A percentile compares a stretch with the other conserved stretches of the same genome.
phyloP scores from a whole-genome alignment of 2,113 vertebrate species.

The Petroica traversi region DNA sequence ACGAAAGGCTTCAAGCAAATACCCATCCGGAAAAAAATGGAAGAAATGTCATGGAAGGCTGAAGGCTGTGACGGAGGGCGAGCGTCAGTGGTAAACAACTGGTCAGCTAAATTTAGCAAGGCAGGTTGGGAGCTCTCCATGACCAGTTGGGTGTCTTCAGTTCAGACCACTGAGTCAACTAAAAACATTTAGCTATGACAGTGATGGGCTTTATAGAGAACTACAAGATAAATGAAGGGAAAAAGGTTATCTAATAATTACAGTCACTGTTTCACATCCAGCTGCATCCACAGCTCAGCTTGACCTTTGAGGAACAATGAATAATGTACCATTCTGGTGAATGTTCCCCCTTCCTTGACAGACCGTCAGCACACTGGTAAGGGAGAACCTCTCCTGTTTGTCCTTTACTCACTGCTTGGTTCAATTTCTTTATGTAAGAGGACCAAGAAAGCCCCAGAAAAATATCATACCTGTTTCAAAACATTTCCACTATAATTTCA shows the following conservation, averaged over 20 bases:
- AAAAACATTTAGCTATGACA: background rate
- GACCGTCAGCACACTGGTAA: accelerated
- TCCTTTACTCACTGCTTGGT: background rate
- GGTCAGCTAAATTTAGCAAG: background rate
- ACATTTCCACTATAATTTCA: background rate
- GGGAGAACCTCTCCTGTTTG: background rate
- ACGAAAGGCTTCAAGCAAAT: background rate
- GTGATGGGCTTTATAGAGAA: background rate
- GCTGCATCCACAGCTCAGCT: background rate
- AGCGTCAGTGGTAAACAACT: background rate
- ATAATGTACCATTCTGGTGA: background rate
- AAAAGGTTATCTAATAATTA: conserved; percentile 36
- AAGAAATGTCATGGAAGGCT: background rate
- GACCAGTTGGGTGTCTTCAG: background rate
- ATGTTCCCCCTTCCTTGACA: background rate
- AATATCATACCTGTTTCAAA: background rate
- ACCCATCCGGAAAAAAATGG: background rate
- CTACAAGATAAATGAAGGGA: conserved; percentile 6
- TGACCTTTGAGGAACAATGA: conserved; percentile 28
- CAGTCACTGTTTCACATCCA: background rate
- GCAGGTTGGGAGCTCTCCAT: background rate
- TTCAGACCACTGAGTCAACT: background rate
- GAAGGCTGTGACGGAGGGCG: accelerated
- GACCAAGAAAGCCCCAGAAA: background rate
- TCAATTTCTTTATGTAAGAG: background rate